Percentiles rank a stretch among this genome's conserved stretches.
Evolutionary conservation across 2,113 vertebrate genomes (phyloP).

Genomic region (Forbesichthys papilliferus): DNA sequence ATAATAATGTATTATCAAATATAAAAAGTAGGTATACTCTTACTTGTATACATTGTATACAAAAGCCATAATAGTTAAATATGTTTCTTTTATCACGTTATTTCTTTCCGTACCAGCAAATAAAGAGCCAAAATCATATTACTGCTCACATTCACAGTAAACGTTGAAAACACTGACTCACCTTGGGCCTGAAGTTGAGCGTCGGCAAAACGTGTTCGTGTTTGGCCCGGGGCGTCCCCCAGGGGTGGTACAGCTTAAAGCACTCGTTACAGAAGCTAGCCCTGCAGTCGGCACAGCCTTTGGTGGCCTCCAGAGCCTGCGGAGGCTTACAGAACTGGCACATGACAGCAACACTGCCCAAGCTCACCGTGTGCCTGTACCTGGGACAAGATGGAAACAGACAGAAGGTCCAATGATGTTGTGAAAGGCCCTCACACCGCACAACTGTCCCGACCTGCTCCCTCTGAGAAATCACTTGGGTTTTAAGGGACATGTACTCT

Average conservation of each 20-base stretch:
- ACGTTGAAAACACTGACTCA: constrained; percentile 47
- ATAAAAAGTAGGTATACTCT: too few relatives aligned
- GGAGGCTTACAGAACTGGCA: constrained; percentile 94
- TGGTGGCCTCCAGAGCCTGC: constrained; percentile 90
- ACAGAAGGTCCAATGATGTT: background rate
- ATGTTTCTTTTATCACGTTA: too few relatives aligned
- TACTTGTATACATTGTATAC: too few relatives aligned
- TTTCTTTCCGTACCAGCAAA: too few relatives aligned
- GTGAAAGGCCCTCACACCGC: background rate
- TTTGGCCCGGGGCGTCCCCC: constrained; percentile 95
- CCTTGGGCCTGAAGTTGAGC: constrained; percentile 95
- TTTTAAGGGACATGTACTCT: too few relatives aligned
- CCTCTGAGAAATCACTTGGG: too few relatives aligned
- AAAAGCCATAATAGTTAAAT: too few relatives aligned
- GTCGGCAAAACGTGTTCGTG: constrained; percentile 92
- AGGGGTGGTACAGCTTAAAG: constrained; percentile 97
- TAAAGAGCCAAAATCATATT: background rate
- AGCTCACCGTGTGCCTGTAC: constrained; percentile 78
- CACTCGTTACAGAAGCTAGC: constrained; percentile 96
- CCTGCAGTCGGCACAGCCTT: constrained; percentile 93
- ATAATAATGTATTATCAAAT: too few relatives aligned
- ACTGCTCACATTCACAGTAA: background rate
- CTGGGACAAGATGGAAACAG: constrained; percentile 34
- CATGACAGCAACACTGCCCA: constrained; percentile 84
- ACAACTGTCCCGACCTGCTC: too few relatives aligned